Base-by-base conservation (phyloP, 2,113 vertebrate species). In the Crotalus helleri region DNA sequence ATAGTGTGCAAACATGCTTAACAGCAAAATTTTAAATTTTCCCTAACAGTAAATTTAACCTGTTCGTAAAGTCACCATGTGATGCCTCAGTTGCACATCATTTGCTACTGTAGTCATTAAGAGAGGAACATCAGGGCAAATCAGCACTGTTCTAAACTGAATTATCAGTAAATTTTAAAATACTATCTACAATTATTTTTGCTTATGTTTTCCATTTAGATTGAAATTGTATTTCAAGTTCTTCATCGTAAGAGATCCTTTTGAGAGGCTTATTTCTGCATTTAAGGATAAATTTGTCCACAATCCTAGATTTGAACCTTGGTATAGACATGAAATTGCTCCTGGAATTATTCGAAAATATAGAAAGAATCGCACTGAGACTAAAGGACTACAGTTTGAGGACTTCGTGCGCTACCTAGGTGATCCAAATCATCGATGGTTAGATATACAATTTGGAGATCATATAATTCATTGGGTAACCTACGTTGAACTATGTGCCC, bases 231-330 rank as follows among this genome's bases (percentile, higher is more conserved):
- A 99, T 97, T 99, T 99, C 95, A 99, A 99, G 97, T 99, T 99
- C 96, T 98, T 99, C 95, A 99, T 99, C 2, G 99, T 99, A 90
- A 97, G 99, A 96, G 99, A 99, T 96, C 99, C 99, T 5, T 99
- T 99, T 13, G 99, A 99, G 96, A 98, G 99, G 33, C 98, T 99
- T 6, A 99, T 99, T 94, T 99, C 99, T 64, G 99, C 99, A 0
- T 99, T 99, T 97, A 99, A 99, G 96, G 99, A 99, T 97, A 99
- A 99, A 96, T 99, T 99, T 95, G 97, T 99, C 93, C 98, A 99
- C 95, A 99, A 99, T 91, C 99, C 99, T 2, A 98, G 99, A 12
- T 99, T 99, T 5, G 99, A 99, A 94, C 99, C 99, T 1, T 99
- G 99, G 99, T 99, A 99, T 96, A 98, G 99, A 95, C 99, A 99